Percentiles rank a stretch among this genome's conserved stretches.
Evolutionary conservation across 2,888 invertebrate species (phyloP).

Genomic region (Clunio marinus): DNA sequence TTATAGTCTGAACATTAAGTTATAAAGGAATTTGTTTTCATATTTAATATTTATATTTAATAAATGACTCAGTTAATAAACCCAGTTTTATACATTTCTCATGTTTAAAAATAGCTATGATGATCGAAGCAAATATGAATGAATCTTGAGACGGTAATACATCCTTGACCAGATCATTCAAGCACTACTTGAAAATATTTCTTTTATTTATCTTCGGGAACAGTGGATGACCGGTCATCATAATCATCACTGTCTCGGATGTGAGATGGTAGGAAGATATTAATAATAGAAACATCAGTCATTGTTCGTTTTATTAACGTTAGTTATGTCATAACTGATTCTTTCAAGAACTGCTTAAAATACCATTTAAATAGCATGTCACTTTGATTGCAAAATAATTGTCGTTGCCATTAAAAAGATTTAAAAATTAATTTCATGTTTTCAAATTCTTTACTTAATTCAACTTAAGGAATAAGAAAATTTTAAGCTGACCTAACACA

Average conservation of each 20-base stretch:
- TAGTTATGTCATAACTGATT: neutral
- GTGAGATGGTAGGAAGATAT: neutral
- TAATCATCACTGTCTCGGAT: neutral
- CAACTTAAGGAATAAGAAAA: no score
- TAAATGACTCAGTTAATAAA: neutral
- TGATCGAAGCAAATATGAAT: neutral
- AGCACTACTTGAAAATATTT: neutral
- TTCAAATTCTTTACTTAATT: no score
- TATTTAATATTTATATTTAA: no score
- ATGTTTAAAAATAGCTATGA: neutral
- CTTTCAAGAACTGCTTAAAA: no score
- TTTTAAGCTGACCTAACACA: no score
- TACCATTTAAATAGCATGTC: no score
- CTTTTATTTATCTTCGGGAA: neutral
- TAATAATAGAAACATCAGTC: neutral
- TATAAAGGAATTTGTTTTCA: no score
- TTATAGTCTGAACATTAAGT: no score
- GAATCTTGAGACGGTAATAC: neutral
- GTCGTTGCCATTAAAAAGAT: no score
- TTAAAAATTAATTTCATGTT: no score
- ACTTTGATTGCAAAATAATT: no score
- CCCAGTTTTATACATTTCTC: neutral
- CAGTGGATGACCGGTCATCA: constrained; percentile 1
- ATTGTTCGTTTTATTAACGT: neutral
- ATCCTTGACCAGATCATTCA: neutral